These are phyloP conservation scores for Itoplectis maculator DNA, from an alignment of 2,888 invertebrate genomes.

Conservation along the genomic window DNA sequence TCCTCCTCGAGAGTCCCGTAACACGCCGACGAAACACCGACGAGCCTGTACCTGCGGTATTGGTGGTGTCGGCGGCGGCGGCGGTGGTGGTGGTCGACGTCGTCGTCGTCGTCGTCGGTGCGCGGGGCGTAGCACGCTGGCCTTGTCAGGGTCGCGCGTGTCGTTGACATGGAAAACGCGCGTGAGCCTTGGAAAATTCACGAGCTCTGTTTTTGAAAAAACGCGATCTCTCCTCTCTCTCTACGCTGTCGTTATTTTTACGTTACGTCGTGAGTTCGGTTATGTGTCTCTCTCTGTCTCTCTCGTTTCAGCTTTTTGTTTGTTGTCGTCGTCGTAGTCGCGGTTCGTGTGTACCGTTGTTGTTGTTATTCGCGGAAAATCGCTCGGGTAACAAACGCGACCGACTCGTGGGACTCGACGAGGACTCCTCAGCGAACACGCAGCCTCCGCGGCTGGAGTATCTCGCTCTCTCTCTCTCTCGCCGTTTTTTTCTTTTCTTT, in stretches of 20 bases:
- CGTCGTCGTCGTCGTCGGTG: conserved; percentile 64
- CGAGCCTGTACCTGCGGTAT: no score
- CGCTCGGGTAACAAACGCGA: no score
- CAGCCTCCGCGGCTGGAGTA: neutral
- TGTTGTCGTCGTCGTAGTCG: no score
- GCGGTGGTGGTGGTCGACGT: neutral
- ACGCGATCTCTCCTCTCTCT: conserved; percentile 29
- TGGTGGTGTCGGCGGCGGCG: no score
- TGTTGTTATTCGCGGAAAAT: no score
- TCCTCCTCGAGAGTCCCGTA: neutral
- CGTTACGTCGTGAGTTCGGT: neutral
- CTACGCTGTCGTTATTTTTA: neutral
- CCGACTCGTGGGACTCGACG: no score
- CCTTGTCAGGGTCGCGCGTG: conserved; percentile 79
- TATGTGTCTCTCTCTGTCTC: neutral
- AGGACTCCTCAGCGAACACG: no score
- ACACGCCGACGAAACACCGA: neutral
- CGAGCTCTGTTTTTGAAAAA: neutral
- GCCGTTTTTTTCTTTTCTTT: no score
- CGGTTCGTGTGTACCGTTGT: no score
- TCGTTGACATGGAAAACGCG: conserved; percentile 80
- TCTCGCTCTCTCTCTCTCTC: conserved; percentile 10
- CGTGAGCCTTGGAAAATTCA: conserved; percentile 66
- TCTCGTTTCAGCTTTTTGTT: neutral
- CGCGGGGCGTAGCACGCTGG: conserved; percentile 80